These are phyloP conservation scores for Morus bassanus DNA, from an alignment of 2,797 vertebrate genomes.

Conservation along the genomic window DNA sequence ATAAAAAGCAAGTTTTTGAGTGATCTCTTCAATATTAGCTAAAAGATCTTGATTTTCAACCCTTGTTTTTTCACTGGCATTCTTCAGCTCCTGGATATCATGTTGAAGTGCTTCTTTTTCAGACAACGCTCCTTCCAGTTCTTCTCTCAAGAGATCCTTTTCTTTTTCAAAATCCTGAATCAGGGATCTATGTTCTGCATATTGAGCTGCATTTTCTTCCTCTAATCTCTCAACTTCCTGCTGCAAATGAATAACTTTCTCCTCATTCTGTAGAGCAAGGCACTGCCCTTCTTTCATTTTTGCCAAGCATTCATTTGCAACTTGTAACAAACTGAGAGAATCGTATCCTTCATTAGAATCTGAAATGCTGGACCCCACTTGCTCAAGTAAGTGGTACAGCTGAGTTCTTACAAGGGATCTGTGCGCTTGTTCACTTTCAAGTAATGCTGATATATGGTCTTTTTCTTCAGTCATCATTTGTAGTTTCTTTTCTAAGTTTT, in stretches of 20 bases:
- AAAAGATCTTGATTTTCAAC: conserved; percentile 83
- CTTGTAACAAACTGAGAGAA: conserved; percentile 61
- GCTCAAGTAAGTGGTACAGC: conserved; percentile 64
- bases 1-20: conserved; percentile 65
- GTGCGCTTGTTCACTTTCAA: conserved; percentile 66
- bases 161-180: conserved; percentile 81
- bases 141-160: conserved; percentile 76
- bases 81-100: conserved; percentile 84
- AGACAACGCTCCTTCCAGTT: conserved; percentile 78
- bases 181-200: conserved; percentile 76
- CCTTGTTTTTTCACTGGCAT: conserved; percentile 77
- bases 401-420: conserved; percentile 62
- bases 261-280: conserved; percentile 51
- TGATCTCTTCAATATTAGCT: conserved; percentile 68
- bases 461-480: conserved; percentile 60
- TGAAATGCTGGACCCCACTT: conserved; percentile 30
- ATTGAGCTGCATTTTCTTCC: conserved; percentile 74
- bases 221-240: conserved; percentile 73
- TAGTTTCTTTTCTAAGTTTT: conserved; percentile 70
- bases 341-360: conserved; percentile 58
- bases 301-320: conserved; percentile 57
- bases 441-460: conserved; percentile 57
- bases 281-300: conserved; percentile 69
- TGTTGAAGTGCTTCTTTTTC: conserved; percentile 81
- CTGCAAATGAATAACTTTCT: conserved; percentile 56